Base-by-base conservation (phyloP, 2,113 vertebrate species). In the Dicentrarchus labrax region DNA sequence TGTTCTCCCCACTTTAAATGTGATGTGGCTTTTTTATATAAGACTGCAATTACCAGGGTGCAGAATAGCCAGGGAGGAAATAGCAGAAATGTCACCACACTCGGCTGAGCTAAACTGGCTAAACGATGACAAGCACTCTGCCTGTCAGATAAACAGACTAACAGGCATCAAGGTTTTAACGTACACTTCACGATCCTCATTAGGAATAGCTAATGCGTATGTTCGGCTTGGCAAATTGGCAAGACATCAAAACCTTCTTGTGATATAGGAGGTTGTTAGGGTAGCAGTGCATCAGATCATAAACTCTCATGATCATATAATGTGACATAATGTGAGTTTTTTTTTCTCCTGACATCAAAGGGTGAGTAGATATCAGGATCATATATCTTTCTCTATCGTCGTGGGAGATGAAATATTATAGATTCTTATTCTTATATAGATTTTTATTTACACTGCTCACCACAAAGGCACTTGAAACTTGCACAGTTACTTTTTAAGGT, bases 51-150 rank as follows among this genome's bases (percentile, higher is more conserved):
- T 93, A 91, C 88, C 59, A 69, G 86, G 21, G 48, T 77, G 70
- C 57, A 57, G 86, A 82, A 85, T 54, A 87, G 81, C 80, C 74
- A 64, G 66, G 75, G 86, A 89, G 67, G 78, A 82, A 89, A 89
- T 48, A 65, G 80, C 73, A 87, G 84, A 92, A 92, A 91, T 89
- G 90, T 89, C 89, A 86, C 80, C 86, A 83, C 88, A 89, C 89
- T 90, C 65, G 50, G 72, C 67, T 61, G 79, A 84, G 88, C 89
- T 91, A 89, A 93, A 93, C 85, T 86, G 72, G 87, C 88, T 92
- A 91, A 92, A 89, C 43, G 77, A 88, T 78, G 85, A 93, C 87
- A 91, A 91, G 89, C 89, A 39, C 68, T 80, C 84, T 88, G 54
- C 48, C 80, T 80, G 84, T 93, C 91, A 84, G 86, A 91, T 71